Percentiles rank a stretch among this genome's conserved stretches.
These are phyloP conservation scores for Morelia viridis DNA, from an alignment of 2,797 vertebrate genomes.

Conservation along the genomic window DNA sequence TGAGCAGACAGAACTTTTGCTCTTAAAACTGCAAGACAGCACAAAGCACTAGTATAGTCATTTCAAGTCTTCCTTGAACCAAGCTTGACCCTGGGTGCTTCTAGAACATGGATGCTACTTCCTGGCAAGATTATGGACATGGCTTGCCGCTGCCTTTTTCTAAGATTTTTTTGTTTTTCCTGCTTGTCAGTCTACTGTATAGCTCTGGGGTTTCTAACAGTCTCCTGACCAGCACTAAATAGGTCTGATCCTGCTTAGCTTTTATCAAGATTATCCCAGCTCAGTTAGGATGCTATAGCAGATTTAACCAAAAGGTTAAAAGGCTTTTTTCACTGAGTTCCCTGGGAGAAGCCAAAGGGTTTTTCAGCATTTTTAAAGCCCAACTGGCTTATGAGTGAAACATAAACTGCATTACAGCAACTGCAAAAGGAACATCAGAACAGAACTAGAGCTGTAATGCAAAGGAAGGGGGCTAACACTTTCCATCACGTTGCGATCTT, in stretches of 20 bases:
- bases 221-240: neutral
- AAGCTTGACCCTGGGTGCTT: neutral
- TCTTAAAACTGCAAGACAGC: constrained; percentile 81
- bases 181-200: neutral
- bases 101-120: neutral
- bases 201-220: neutral
- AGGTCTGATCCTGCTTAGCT: neutral
- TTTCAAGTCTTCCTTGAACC: constrained; percentile 7
- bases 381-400: neutral
- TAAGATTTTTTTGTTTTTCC: neutral
- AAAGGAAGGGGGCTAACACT: neutral
- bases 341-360: constrained; percentile 5
- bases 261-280: neutral
- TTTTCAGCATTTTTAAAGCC: neutral
- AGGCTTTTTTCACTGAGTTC: constrained; percentile 2
- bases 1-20: constrained; percentile 87
- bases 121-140: neutral
- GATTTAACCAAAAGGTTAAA: neutral
- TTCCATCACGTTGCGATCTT: neutral
- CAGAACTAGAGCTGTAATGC: neutral
- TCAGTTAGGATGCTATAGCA: neutral
- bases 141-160: neutral
- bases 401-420: neutral
- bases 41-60: neutral
- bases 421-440: neutral